phyloP scores from a whole-genome alignment of 2,113 vertebrate species.

The Planiliza haematocheilus region DNA sequence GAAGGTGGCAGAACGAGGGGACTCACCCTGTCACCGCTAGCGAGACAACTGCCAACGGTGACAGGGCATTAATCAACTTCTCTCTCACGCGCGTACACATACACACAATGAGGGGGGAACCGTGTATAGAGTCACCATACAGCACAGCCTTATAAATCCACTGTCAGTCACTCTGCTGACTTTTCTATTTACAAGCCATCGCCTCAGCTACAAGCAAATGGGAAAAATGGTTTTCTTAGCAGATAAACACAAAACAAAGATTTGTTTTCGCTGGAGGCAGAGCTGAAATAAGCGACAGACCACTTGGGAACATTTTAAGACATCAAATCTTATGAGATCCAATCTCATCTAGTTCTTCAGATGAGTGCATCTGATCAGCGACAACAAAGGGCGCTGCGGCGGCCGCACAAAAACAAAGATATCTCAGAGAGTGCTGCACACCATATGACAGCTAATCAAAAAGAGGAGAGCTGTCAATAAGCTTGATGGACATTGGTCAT shows the following conservation, averaged over 20 bases:
- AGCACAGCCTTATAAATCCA: conserved; percentile 14
- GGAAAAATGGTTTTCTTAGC: conserved; percentile 22
- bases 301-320: conserved; percentile 30
- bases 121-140: conserved; percentile 26
- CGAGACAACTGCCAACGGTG: conserved; percentile 55
- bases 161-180: conserved; percentile 51
- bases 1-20: conserved; percentile 34
- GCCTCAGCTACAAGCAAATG: conserved; percentile 32
- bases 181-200: conserved; percentile 50
- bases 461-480: conserved; percentile 47
- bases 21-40: conserved; percentile 42
- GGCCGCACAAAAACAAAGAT: conserved; percentile 24
- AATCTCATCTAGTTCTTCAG: conserved; percentile 31
- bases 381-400: conserved; percentile 3
- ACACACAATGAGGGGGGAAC: conserved; percentile 15
- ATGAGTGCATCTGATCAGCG: conserved; percentile 31
- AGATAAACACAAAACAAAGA: conserved; percentile 31
- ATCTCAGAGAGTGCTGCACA: conserved; percentile 7
- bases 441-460: conserved; percentile 63
- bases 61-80: conserved; percentile 69
- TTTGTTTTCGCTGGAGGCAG: conserved; percentile 36
- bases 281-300: conserved; percentile 16
- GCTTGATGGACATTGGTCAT: conserved; percentile 51
- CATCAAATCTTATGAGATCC: conserved; percentile 31
- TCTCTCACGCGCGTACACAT: conserved; percentile 18